phyloP scores from a whole-genome alignment of 2,113 vertebrate species.

The Amblyopsis rosae region DNA sequence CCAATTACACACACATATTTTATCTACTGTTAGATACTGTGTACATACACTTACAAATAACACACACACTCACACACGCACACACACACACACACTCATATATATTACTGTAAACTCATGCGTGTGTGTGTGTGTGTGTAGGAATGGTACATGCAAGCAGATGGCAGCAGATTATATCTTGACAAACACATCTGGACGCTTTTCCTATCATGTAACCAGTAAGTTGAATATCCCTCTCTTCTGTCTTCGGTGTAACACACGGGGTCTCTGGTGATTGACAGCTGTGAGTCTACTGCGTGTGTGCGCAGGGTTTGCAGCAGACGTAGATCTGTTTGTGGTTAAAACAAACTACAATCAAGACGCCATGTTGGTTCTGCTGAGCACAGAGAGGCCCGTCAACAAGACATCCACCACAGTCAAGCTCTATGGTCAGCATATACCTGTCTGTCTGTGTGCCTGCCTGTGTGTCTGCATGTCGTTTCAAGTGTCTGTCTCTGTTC shows the following conservation, averaged over 20 bases:
- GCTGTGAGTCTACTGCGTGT: background rate
- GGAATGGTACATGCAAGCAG: slow-evolving; percentile 54
- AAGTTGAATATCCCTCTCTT: slow-evolving; percentile 29
- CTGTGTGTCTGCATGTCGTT: background rate
- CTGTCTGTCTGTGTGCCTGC: background rate
- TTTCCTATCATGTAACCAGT: slow-evolving; percentile 68
- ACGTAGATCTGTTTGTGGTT: slow-evolving; percentile 80
- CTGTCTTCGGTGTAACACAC: background rate
- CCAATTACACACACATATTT: no score
- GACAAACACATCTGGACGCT: slow-evolving; percentile 66
- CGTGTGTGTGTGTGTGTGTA: slow-evolving; percentile 27
- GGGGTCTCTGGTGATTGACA: background rate
- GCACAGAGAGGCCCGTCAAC: slow-evolving; percentile 72
- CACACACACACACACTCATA: slow-evolving; percentile 5
- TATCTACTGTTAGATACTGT: background rate
- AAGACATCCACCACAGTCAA: slow-evolving; percentile 70
- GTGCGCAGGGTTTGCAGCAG: slow-evolving; percentile 73
- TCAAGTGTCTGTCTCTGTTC: background rate
- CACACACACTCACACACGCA: slow-evolving; percentile 6
- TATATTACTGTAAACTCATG: background rate
- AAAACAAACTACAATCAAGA: slow-evolving; percentile 86
- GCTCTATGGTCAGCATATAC: slow-evolving; percentile 79
- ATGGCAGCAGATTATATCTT: slow-evolving; percentile 48
- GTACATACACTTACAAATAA: no score
- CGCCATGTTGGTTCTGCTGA: slow-evolving; percentile 75